A percentile compares a stretch with the other conserved stretches of the same genome.
Evolutionary conservation across 1,140 invertebrate genomes (phyloP).

Genomic region (Platorchestia sp.): DNA sequence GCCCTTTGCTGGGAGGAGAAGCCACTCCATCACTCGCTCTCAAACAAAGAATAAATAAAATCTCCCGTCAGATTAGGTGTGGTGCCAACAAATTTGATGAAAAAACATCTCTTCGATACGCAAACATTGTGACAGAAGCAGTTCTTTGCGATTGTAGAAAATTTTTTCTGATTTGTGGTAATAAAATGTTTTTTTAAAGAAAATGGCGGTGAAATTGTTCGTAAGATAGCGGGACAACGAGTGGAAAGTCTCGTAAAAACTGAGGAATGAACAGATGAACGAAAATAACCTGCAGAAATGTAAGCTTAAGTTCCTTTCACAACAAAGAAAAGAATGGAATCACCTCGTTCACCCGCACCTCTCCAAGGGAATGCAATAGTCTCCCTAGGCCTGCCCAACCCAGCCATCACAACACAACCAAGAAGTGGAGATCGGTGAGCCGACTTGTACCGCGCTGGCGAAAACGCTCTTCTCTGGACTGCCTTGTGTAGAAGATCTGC

Average conservation of each 20-base stretch:
- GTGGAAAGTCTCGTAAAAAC: no score
- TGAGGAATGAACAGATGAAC: background rate
- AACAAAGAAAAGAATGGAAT: no score
- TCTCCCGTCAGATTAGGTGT: background rate
- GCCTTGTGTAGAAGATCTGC: no score
- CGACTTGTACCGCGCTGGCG: no score
- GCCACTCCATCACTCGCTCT: background rate
- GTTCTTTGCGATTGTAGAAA: background rate
- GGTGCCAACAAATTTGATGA: background rate
- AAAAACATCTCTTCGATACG: background rate
- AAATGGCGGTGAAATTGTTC: background rate
- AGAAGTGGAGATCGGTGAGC: no score
- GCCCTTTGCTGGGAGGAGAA: background rate
- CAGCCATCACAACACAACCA: background rate
- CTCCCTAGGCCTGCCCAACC: background rate
- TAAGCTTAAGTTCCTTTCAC: background rate
- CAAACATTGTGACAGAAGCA: background rate
- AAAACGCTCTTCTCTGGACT: no score
- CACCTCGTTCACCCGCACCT: background rate
- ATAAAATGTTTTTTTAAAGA: background rate
- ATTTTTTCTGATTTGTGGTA: background rate
- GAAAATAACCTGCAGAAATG: background rate
- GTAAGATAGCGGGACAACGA: no score
- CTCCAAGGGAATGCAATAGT: background rate
- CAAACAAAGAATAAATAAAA: background rate